Evolutionary conservation across 2,888 invertebrate genomes (phyloP).

Genomic region (Allacma fusca): DNA sequence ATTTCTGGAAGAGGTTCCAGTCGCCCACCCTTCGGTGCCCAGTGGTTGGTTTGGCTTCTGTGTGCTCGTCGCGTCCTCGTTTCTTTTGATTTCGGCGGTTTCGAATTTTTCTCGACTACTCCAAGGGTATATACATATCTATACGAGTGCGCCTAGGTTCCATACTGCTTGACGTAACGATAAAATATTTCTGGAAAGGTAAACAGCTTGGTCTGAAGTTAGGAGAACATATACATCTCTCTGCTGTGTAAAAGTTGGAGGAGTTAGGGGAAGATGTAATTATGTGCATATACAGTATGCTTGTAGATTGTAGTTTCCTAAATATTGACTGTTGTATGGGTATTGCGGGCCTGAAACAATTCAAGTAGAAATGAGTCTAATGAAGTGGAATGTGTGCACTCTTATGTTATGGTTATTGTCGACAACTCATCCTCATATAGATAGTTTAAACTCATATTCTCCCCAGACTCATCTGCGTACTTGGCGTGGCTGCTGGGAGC

Average conservation of each 20-base stretch:
- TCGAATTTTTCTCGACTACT: neutral
- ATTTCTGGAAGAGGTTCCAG: slow-evolving; percentile 31
- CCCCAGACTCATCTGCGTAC: neutral
- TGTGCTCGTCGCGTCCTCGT: slow-evolving; percentile 38
- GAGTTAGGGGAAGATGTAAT: no score
- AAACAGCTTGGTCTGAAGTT: no score
- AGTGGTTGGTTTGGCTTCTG: slow-evolving; percentile 48
- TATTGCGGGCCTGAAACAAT: slow-evolving; percentile 16
- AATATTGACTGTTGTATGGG: neutral
- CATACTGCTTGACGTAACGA: slow-evolving; percentile 1
- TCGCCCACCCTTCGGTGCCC: slow-evolving; percentile 48
- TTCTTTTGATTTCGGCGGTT: slow-evolving; percentile 46
- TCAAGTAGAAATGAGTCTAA: slow-evolving; percentile 42
- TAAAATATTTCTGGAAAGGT: neutral
- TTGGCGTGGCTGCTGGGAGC: neutral
- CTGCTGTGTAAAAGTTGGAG: no score
- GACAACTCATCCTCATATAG: neutral
- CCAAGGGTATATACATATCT: no score
- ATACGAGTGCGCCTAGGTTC: no score
- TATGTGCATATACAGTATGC: no score
- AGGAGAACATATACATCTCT: no score
- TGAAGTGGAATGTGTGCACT: slow-evolving; percentile 37
- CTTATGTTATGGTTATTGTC: slow-evolving; percentile 37
- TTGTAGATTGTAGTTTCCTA: neutral
- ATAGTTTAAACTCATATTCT: slow-evolving; percentile 25